Percentiles rank a stretch among this genome's conserved stretches.
Conservation (phyloP, 2,113 vertebrate genomes). For the Tragulus kanchil region DNA sequence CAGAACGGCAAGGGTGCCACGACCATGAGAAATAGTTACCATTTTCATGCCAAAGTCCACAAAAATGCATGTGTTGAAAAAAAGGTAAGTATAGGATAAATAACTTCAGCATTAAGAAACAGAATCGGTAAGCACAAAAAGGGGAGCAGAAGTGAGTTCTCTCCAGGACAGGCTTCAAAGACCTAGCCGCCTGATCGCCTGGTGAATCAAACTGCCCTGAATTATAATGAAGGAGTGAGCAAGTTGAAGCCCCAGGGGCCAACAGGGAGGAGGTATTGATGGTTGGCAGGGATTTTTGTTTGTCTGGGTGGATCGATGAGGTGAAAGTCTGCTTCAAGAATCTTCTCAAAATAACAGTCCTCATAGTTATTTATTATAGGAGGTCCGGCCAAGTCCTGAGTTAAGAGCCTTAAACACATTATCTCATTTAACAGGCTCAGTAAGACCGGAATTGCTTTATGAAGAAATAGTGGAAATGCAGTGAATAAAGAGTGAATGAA, state of each 20-base stretch:
- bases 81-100: background rate
- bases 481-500: background rate
- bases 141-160: background rate
- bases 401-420: background rate
- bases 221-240: background rate
- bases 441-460: background rate
- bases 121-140: background rate
- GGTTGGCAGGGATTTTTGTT: background rate
- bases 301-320: background rate
- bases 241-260: accelerated
- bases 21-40: background rate
- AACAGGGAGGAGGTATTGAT: background rate
- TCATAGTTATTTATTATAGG: background rate
- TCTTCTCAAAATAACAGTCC: background rate
- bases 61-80: background rate
- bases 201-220: background rate
- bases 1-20: background rate
- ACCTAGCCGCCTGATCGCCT: background rate
- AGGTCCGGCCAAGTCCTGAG: background rate
- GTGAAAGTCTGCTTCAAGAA: background rate
- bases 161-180: background rate
- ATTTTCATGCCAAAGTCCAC: background rate
- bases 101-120: background rate
- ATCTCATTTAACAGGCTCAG: background rate
- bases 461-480: background rate